Evolutionary conservation across 2,797 vertebrate genomes (phyloP).

Genomic region (Schizothorax lantsangensis): DNA sequence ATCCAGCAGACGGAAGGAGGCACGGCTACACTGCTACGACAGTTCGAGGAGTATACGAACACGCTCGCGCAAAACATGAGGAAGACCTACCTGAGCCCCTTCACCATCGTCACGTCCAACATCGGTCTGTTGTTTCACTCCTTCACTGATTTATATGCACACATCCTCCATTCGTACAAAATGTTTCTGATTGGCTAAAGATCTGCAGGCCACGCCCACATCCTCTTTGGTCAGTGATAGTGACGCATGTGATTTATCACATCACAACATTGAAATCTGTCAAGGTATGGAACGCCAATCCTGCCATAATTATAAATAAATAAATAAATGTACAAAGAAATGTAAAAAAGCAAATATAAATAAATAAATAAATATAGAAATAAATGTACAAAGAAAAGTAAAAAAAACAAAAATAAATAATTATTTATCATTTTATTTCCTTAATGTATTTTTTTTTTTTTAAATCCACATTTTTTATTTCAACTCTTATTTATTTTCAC

Average conservation of each 20-base stretch:
- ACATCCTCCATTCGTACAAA: slow-evolving; percentile 1
- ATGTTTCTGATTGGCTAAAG: neutral
- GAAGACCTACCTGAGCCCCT: slow-evolving; percentile 96
- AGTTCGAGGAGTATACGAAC: slow-evolving; percentile 91
- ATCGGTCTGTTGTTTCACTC: slow-evolving; percentile 78
- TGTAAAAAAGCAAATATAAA: no score
- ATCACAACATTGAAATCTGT: neutral
- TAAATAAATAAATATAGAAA: no score
- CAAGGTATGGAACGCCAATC: no score
- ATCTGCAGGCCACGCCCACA: neutral
- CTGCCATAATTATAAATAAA: no score
- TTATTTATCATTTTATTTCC: no score
- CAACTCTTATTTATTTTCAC: no score
- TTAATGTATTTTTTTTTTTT: no score
- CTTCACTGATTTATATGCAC: neutral
- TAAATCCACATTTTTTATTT: no score
- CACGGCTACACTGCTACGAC: slow-evolving; percentile 86
- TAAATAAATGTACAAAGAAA: no score
- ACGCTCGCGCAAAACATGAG: slow-evolving; percentile 95
- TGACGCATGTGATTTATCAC: neutral
- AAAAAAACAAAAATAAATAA: no score
- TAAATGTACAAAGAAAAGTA: no score
- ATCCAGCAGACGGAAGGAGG: slow-evolving; percentile 93
- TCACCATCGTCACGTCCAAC: slow-evolving; percentile 95
- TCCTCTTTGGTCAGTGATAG: neutral